phyloP scores from a whole-genome alignment of 1,140 invertebrate species.

The Whitmania pigra region DNA sequence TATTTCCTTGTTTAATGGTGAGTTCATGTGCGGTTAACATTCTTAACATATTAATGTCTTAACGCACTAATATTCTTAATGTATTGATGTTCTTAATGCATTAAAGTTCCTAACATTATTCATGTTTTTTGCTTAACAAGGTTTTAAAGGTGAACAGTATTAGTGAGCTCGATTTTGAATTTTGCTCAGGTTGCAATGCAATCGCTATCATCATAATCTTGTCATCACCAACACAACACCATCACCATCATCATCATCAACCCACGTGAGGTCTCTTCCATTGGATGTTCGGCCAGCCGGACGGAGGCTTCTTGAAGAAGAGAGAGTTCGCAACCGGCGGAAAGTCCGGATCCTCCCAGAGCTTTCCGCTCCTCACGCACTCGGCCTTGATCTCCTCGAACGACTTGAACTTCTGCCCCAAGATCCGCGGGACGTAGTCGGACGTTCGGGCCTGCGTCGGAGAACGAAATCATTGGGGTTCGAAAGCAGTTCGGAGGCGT shows the following conservation, averaged over 20 bases:
- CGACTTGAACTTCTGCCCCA: slow-evolving; percentile 25
- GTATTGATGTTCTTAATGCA: too few species aligned
- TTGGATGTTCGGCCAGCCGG: slow-evolving; percentile 30
- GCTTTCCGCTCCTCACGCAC: slow-evolving; percentile 31
- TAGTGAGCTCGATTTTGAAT: too few species aligned
- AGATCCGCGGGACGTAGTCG: slow-evolving; percentile 1
- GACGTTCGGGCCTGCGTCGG: slow-evolving; percentile 7
- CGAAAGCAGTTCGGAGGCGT: too few species aligned
- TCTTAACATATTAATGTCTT: too few species aligned
- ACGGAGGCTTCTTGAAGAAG: slow-evolving; percentile 33
- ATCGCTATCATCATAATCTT: too few species aligned
- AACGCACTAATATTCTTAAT: too few species aligned
- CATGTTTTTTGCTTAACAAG: too few species aligned
- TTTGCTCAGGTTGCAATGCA: too few species aligned
- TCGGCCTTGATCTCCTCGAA: slow-evolving; percentile 33
- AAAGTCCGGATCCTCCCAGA: slow-evolving; percentile 41
- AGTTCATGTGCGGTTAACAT: too few species aligned
- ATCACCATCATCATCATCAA: neutral
- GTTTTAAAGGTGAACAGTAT: too few species aligned
- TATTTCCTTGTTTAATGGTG: too few species aligned
- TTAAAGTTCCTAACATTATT: too few species aligned
- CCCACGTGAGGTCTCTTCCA: slow-evolving; percentile 36
- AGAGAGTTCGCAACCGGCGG: slow-evolving; percentile 32
- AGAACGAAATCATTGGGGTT: neutral
- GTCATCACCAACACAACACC: neutral